Percentiles rank a stretch among this genome's conserved stretches.
phyloP scores from a whole-genome alignment of 2,797 vertebrate genomes.

The Dromococcyx pavoninus region DNA sequence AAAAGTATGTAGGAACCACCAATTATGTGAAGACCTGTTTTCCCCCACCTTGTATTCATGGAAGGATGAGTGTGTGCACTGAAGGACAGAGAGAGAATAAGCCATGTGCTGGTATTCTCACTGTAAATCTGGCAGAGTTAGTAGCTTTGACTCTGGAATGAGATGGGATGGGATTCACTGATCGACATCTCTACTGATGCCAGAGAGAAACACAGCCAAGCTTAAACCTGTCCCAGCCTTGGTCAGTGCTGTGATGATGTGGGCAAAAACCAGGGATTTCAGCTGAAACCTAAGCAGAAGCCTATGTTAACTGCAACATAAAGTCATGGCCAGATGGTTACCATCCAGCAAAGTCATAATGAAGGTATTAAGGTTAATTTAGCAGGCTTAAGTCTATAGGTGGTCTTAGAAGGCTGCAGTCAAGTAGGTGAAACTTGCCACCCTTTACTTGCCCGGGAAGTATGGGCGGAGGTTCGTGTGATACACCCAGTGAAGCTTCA shows the following conservation, averaged over 20 bases:
- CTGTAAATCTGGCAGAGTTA: neutral
- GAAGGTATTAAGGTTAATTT: slow-evolving; percentile 59
- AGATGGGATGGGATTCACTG: neutral
- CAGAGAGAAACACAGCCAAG: neutral
- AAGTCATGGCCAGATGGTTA: slow-evolving; percentile 45
- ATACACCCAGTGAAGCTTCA: neutral
- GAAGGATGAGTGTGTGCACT: neutral
- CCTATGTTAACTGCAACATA: neutral
- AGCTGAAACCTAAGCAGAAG: slow-evolving; percentile 26
- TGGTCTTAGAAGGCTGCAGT: slow-evolving; percentile 36
- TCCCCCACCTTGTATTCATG: neutral
- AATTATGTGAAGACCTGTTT: neutral
- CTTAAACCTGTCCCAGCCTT: neutral
- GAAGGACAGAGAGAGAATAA: neutral
- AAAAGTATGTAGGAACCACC: neutral
- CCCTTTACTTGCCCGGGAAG: neutral
- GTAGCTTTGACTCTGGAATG: neutral
- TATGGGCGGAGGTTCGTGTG: fast-evolving
- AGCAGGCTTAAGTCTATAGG: slow-evolving; percentile 59
- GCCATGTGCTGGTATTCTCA: neutral
- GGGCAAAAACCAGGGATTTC: neutral
- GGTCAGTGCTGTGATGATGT: neutral
- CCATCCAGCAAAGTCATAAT: slow-evolving; percentile 52
- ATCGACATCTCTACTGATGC: neutral
- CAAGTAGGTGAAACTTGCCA: slow-evolving; percentile 35